Evolutionary conservation across 2,113 vertebrate species (phyloP).

Genomic region (Gobius niger): DNA sequence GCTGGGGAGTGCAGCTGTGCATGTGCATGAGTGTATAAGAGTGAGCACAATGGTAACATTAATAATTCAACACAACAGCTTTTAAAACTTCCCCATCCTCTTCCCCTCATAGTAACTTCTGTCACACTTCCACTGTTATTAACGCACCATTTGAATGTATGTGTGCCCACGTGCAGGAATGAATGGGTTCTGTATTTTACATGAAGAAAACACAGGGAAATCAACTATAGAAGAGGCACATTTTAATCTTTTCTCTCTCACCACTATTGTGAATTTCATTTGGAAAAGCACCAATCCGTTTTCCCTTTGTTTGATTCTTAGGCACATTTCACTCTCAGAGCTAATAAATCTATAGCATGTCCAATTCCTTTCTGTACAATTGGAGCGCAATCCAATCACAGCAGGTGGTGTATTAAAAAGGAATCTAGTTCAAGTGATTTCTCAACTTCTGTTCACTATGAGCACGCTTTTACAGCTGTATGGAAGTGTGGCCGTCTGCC

Average conservation of each 20-base stretch:
- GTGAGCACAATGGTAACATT: constrained; percentile 65
- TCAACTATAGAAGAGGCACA: constrained; percentile 15
- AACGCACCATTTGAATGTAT: constrained; percentile 3
- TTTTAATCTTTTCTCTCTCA: constrained; percentile 10
- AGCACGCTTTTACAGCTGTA: no score
- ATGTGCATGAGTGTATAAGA: constrained; percentile 41
- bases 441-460: neutral
- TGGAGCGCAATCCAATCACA: neutral
- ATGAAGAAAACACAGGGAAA: neutral
- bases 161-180: neutral
- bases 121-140: constrained; percentile 47
- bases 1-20: constrained; percentile 67
- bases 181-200: neutral
- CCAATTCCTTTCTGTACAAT: constrained; percentile 4
- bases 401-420: constrained; percentile 6
- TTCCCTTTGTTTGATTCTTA: constrained; percentile 8
- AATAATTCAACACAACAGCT: constrained; percentile 74
- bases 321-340: neutral
- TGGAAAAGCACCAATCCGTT: constrained; percentile 8
- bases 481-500: neutral
- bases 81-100: constrained; percentile 69
- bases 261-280: constrained; percentile 1
- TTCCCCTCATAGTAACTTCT: constrained; percentile 36
- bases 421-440: constrained; percentile 1
- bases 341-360: constrained; percentile 2